These are phyloP conservation scores for Chiridota heheva DNA, from an alignment of 35 echinoderm and acorn worm genomes.

Conservation along the genomic window DNA sequence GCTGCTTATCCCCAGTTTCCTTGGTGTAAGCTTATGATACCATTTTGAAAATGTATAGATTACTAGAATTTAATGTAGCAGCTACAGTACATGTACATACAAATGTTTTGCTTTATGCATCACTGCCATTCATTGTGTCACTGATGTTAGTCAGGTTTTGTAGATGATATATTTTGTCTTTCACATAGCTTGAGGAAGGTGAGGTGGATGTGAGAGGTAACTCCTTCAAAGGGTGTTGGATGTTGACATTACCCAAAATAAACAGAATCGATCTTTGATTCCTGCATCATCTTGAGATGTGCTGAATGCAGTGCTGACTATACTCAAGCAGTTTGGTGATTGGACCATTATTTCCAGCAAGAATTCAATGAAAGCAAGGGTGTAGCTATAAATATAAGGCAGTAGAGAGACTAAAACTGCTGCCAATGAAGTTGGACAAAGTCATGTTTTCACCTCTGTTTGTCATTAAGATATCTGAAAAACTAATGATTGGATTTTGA, in stretches of 20 bases:
- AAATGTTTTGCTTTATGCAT: no score
- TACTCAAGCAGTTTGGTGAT: neutral
- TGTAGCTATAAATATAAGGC: neutral
- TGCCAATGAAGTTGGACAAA: neutral
- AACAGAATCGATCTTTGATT: conserved; percentile 25
- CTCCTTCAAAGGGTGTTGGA: conserved; percentile 79
- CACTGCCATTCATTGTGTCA: no score
- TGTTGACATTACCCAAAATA: conserved; percentile 2
- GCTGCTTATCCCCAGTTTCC: no score
- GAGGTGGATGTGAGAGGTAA: conserved; percentile 60
- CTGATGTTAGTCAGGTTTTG: neutral
- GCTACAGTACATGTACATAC: no score
- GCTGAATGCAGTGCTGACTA: neutral
- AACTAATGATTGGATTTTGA: no score
- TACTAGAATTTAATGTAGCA: no score
- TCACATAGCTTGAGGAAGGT: conserved; percentile 50
- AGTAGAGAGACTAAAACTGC: neutral
- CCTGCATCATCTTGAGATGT: no score
- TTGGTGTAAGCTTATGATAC: no score
- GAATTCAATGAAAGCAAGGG: neutral
- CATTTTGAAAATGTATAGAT: no score
- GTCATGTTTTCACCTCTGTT: no score
- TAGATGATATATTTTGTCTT: neutral
- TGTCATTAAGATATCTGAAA: neutral
- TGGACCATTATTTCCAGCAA: neutral